These are phyloP conservation scores for Myopa tessellatipennis DNA, from an alignment of 2,888 invertebrate species.

Conservation along the genomic window DNA sequence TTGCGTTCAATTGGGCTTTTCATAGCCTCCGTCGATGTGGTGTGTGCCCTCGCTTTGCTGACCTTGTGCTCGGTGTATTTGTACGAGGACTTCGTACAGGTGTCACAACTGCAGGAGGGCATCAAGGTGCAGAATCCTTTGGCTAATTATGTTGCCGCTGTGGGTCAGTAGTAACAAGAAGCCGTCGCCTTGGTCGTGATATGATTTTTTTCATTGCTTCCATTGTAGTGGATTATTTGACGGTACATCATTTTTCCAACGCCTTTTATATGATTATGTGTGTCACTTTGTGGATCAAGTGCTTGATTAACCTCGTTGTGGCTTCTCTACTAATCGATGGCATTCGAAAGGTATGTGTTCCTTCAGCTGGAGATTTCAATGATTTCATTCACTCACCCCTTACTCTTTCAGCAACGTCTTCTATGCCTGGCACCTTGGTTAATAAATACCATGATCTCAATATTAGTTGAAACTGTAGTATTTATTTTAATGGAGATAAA, in stretches of 20 bases:
- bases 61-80: conserved; percentile 58
- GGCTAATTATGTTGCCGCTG: conserved; percentile 56
- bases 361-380: neutral
- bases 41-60: conserved; percentile 54
- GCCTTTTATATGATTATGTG: conserved; percentile 63
- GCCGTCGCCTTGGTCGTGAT: neutral
- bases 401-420: conserved; percentile 56
- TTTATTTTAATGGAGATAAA: conserved; percentile 60
- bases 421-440: conserved; percentile 63
- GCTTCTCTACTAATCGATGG: conserved; percentile 61
- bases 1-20: conserved; percentile 56
- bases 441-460: conserved; percentile 58
- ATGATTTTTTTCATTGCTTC: neutral
- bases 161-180: conserved; percentile 51
- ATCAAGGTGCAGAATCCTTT: conserved; percentile 59
- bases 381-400: neutral
- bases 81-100: conserved; percentile 58
- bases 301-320: conserved; percentile 61
- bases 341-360: conserved; percentile 57
- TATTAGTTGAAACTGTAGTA: conserved; percentile 58
- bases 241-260: conserved; percentile 62
- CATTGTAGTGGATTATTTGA: conserved; percentile 58
- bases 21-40: conserved; percentile 58
- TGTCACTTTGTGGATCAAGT: conserved; percentile 60
- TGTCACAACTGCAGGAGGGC: conserved; percentile 57